Evolutionary conservation across 2,113 vertebrate species (phyloP).

Genomic region (Percopsis transmontana): DNA sequence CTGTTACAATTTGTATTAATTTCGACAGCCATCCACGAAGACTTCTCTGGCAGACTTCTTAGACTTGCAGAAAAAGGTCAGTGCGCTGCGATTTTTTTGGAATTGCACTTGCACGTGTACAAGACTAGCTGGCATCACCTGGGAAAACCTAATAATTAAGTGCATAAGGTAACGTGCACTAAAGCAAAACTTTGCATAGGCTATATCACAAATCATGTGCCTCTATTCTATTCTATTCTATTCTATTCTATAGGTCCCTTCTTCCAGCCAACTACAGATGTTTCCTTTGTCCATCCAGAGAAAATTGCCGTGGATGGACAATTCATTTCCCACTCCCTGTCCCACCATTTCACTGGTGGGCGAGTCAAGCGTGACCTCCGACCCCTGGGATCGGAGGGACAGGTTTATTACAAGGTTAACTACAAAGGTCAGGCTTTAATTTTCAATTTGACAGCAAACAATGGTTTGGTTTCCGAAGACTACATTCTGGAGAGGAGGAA

Average conservation of each 20-base stretch:
- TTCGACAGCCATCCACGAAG: constrained; percentile 73
- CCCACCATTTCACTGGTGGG: constrained; percentile 63
- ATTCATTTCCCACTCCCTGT: constrained; percentile 85
- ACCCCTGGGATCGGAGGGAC: constrained; percentile 44
- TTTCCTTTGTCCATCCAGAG: constrained; percentile 83
- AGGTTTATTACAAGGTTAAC: constrained; percentile 84
- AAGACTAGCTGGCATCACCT: background rate
- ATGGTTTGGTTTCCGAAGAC: constrained; percentile 80
- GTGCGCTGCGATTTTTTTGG: constrained; percentile 54
- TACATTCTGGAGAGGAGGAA: constrained; percentile 85
- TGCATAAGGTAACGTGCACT: background rate
- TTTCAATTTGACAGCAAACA: constrained; percentile 86
- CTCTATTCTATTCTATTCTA: constrained; percentile 2
- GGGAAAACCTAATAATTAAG: background rate
- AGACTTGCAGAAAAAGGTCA: constrained; percentile 87
- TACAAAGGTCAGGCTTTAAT: constrained; percentile 77
- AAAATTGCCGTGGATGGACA: constrained; percentile 80
- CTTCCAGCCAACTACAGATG: constrained; percentile 72
- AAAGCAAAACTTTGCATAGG: background rate
- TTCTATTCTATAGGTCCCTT: constrained; percentile 72
- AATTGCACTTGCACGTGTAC: background rate
- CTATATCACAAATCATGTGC: background rate
- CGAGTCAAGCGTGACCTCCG: constrained; percentile 78
- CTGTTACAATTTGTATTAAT: constrained; percentile 77
- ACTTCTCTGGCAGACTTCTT: constrained; percentile 64